Conservation (phyloP, 2,888 invertebrate genomes). For the Balanococcus diminutus region DNA sequence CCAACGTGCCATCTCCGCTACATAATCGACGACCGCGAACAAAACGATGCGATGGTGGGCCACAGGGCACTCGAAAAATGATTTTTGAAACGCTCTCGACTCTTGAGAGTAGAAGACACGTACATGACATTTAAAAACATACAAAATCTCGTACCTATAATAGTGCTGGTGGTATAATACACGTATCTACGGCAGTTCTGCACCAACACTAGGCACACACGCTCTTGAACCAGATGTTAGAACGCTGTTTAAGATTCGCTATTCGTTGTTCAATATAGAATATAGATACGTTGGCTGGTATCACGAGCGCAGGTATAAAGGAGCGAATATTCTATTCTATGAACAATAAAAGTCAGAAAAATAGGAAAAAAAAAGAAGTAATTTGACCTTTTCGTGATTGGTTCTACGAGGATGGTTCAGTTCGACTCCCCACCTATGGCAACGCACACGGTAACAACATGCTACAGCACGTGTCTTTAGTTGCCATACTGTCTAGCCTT, state of each 20-base stretch:
- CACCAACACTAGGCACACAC: not conserved
- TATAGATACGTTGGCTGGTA: no score
- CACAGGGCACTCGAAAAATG: conserved; percentile 5
- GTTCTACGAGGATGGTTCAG: not conserved
- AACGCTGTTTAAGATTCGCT: conserved; percentile 1
- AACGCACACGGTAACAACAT: conserved; percentile 20
- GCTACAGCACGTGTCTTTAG: conserved; percentile 53
- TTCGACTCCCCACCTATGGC: conserved; percentile 26
- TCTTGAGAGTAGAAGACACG: not conserved
- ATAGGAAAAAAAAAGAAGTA: conserved; percentile 43
- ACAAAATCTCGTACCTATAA: not conserved
- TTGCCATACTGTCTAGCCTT: conserved; percentile 54
- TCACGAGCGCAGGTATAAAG: conserved; percentile 44
- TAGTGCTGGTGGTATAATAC: not conserved
- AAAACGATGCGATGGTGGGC: not conserved
- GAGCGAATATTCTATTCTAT: conserved; percentile 41
- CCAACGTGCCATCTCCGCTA: not conserved
- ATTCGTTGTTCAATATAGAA: no score
- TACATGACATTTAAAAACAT: conserved; percentile 22
- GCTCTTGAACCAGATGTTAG: not conserved
- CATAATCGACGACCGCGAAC: not conserved
- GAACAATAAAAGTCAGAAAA: conserved; percentile 46
- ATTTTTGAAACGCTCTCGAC: not conserved
- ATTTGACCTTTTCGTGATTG: conserved; percentile 54
- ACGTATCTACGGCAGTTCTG: not conserved